phyloP scores from a whole-genome alignment of 2,888 invertebrate genomes.

The Caenorhabditis becei region DNA sequence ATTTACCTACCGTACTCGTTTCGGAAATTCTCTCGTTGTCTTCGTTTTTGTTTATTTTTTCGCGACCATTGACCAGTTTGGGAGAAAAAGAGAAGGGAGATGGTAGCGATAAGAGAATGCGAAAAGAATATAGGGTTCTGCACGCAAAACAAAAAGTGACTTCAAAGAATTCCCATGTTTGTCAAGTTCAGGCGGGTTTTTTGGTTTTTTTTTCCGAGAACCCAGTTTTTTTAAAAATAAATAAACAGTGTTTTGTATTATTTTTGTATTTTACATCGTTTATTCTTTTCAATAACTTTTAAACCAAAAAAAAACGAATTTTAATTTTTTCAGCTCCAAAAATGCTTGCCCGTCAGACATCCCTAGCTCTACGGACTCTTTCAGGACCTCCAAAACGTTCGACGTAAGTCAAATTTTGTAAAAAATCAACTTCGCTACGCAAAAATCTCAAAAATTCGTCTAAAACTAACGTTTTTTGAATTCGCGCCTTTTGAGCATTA shows the following conservation, averaged over 20 bases:
- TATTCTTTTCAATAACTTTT: background rate
- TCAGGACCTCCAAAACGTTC: conserved; percentile 56
- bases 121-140: conserved; percentile 12
- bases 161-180: no score
- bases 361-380: conserved; percentile 24
- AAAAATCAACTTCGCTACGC: no score
- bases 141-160: conserved; percentile 41
- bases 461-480: no score
- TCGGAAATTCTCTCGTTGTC: background rate
- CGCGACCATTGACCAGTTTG: conserved; percentile 43
- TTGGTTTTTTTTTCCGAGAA: no score
- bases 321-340: background rate
- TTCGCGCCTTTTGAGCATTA: no score
- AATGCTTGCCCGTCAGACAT: conserved; percentile 38
- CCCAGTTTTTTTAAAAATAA: no score
- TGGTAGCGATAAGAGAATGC: no score
- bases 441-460: background rate
- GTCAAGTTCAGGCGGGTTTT: no score
- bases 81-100: conserved; percentile 6
- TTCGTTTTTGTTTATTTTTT: background rate
- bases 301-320: no score
- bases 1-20: conserved; percentile 36
- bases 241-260: background rate
- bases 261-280: background rate
- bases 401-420: conserved; percentile 35